These are phyloP conservation scores for Pimpla rufipes DNA, from an alignment of 2,888 invertebrate species.

Conservation along the genomic window DNA sequence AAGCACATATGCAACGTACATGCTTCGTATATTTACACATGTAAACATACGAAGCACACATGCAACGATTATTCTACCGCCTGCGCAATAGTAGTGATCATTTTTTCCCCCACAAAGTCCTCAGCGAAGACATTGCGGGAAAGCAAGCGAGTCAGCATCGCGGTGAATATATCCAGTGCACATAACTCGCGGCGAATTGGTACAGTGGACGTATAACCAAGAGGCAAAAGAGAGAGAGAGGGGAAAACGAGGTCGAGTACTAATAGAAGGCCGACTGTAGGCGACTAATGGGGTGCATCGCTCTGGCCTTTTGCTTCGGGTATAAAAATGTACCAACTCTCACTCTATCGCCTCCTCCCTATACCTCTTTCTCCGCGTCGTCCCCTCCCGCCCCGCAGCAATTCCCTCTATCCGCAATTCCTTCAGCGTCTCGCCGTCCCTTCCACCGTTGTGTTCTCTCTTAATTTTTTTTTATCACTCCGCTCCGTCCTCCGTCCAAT, in stretches of 20 bases:
- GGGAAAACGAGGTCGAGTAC: conserved; percentile 67
- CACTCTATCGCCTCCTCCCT: not conserved
- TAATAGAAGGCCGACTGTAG: conserved; percentile 63
- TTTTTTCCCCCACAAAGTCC: not conserved
- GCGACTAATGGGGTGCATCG: conserved; percentile 69
- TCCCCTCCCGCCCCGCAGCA: not conserved
- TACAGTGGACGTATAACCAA: conserved; percentile 1
- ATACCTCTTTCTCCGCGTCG: conserved; percentile 35
- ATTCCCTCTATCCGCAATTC: conserved; percentile 7
- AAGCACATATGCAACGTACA: no score
- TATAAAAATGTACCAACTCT: conserved; percentile 62
- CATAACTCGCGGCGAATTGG: conserved; percentile 16
- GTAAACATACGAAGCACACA: no score
- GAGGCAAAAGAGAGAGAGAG: conserved; percentile 7
- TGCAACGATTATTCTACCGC: no score
- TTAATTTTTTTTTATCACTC: conserved; percentile 14
- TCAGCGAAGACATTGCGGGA: not conserved
- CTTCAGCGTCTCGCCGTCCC: not conserved
- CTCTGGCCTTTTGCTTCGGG: conserved; percentile 61
- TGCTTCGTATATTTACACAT: not conserved
- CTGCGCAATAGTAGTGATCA: no score
- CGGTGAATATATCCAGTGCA: conserved; percentile 6
- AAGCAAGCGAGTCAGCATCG: conserved; percentile 6
- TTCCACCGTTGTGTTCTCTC: conserved; percentile 4
- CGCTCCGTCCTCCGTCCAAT: conserved; percentile 28